Base-by-base conservation (phyloP, 2,797 vertebrate species). In the Thunnus albacares region DNA sequence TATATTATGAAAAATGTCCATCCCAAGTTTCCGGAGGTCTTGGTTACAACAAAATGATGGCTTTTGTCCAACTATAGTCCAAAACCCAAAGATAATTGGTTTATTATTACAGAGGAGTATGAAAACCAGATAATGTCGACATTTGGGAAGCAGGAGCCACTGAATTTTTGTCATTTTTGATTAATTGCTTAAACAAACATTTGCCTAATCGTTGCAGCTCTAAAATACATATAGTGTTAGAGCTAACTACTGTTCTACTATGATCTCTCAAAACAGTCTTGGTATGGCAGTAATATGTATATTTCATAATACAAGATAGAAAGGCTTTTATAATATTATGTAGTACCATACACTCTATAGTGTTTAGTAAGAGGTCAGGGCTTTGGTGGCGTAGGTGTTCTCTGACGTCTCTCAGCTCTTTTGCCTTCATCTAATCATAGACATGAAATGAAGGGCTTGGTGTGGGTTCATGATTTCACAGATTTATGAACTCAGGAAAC, bases 401-500 rank as follows among this genome's bases (percentile, higher is more conserved):
- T 55, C 33, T 52, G 20, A 41, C 17, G 7, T 76, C 43, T 71
- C 28, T 35, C 66, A 47, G 28, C 64, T 64, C 3, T 28, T 75
- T 52, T 58, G 30, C 52, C 58, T 76, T 81, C 28, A 70, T 83
- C 69, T 91, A 68, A 53, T 55, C 20, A 12, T 53, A n/a, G 24
- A 80, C 6, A 4, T 82, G 71, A 82, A 89, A 74, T 71, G 71
- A 86, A 83, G 74, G 60, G 49, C 66, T 81, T 52, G 51, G 78
- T 79, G 76, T 72, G 51, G 64, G 71, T 77, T 84, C 63, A 75
- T 41, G 68, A 76, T 77, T 77, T 73, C 84, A 60, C 49, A 81
- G 43, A 83, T 87, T 68, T 88, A 64, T 80, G 63, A 87, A 78
- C 70, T 86, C 71, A 78, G 84, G 49, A 81, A 93, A 86, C 66